Conservation (phyloP, 2,797 vertebrate genomes). For the Hoplostethus mediterraneus region DNA sequence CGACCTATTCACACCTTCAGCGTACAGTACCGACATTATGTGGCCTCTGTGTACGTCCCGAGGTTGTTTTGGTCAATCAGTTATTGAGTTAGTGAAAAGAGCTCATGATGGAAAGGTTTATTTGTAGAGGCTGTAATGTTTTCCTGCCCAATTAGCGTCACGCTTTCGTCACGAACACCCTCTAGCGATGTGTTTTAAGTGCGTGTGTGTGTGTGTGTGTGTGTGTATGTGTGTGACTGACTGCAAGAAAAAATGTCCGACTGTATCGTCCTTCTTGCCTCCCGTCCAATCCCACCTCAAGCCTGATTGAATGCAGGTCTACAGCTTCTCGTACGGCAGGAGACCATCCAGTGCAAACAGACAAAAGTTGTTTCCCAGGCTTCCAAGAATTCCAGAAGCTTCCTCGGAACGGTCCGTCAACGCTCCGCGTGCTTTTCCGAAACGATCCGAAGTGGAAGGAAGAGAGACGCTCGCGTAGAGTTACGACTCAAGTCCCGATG, state of each 20-base stretch:
- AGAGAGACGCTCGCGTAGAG: slow-evolving; percentile 9
- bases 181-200: slow-evolving; percentile 1
- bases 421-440: slow-evolving; percentile 37
- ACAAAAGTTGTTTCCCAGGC: slow-evolving; percentile 49
- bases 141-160: slow-evolving; percentile 43
- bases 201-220: background rate
- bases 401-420: slow-evolving; percentile 53
- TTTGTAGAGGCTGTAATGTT: slow-evolving; percentile 40
- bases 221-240: too few species aligned
- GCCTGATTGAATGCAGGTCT: slow-evolving; percentile 2
- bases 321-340: slow-evolving; percentile 13
- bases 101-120: slow-evolving; percentile 47
- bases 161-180: slow-evolving; percentile 32
- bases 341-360: slow-evolving; percentile 19
- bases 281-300: background rate
- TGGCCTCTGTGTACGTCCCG: slow-evolving; percentile 19
- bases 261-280: background rate
- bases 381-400: slow-evolving; percentile 54
- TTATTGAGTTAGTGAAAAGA: slow-evolving; percentile 31
- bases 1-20: slow-evolving; percentile 35
- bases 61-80: slow-evolving; percentile 38
- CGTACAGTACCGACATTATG: background rate
- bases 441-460: slow-evolving; percentile 43
- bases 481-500: slow-evolving; percentile 28
- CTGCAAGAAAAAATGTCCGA: too few species aligned